Evolutionary conservation across 2,113 vertebrate species (phyloP), one percentile per base, ranked within the genome.

Genomic region (Bettongia penicillata): DNA sequence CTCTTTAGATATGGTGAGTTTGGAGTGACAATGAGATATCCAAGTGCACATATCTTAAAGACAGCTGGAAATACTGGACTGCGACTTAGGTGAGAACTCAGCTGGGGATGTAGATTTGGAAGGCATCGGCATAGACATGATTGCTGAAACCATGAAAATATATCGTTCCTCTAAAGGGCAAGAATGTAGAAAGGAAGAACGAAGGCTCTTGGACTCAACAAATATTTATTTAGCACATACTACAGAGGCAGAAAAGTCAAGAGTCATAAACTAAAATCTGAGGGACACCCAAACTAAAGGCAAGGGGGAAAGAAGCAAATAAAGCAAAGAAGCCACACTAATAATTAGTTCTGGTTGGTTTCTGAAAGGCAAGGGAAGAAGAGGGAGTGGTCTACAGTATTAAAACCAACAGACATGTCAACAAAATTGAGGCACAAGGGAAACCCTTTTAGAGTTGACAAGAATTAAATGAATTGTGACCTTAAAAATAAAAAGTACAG

Each of bases 381-480:
- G 96, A 93, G 89, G 77, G 90, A 52, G 51, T 94, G 50, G 91
- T 94, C n/a, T 68, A 12, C 43, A 89, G 14, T 26, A 55, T 55
- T 55, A 95, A 96, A 93, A 94, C 43, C 28, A 52, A 91, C 91
- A 26, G 51, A 95, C 53, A 93, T 37, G 51, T 93, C 94, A 96
- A 93, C 47, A 47, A 97, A 90, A 96, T 26, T 92, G 94, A 96
- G 57, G 28, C 8, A 8, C 7, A 23, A 9, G 57, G 91, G 52
- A 53, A 48, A 50, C 1, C 28, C n/a, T 94, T 84, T 49, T 90
- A 77, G 51, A 93, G 89, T 51, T 97, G 91, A 93, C 91, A 94
- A 97, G 90, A 96, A 95, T 93, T 61, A 95, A 95, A 94, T 97
- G 93, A 95, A 92, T 90, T 92, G 51, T 77, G 53, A 96, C 94